A percentile compares a stretch with the other conserved stretches of the same genome.
Evolutionary conservation across 2,888 invertebrate species (phyloP).

Genomic region (Eumerus sabulonum): DNA sequence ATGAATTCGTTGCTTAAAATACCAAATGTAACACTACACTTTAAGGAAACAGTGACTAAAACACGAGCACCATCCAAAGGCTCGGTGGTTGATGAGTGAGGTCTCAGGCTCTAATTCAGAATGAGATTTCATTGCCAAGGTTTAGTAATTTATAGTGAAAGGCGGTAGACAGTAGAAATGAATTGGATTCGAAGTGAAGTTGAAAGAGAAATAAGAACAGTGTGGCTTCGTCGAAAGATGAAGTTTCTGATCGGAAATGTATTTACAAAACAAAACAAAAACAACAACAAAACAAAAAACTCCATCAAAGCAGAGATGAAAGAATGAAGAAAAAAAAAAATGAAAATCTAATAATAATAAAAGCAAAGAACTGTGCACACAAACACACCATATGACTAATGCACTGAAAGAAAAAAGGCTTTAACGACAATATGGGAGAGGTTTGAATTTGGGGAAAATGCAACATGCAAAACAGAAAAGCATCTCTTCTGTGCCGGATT

Average conservation of each 20-base stretch:
- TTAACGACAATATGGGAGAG: constrained; percentile 51
- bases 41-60: constrained; percentile 13
- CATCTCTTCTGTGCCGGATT: constrained; percentile 59
- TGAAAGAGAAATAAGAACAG: constrained; percentile 64
- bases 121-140: constrained; percentile 79
- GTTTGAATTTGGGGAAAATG: constrained; percentile 54
- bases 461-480: constrained; percentile 28
- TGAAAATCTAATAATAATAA: constrained; percentile 52
- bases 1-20: background rate
- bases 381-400: constrained; percentile 26
- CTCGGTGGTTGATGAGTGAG: constrained; percentile 74
- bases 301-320: constrained; percentile 41
- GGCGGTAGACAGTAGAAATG: constrained; percentile 72
- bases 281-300: constrained; percentile 18
- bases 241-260: constrained; percentile 49
- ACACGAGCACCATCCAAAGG: constrained; percentile 15
- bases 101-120: constrained; percentile 77
- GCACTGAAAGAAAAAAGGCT: constrained; percentile 45
- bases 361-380: constrained; percentile 52
- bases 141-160: constrained; percentile 80
- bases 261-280: constrained; percentile 45
- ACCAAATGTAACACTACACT: constrained; percentile 17
- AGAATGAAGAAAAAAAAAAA: constrained; percentile 34
- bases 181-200: constrained; percentile 42
- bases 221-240: constrained; percentile 44